Evolutionary conservation across 2,797 vertebrate species (phyloP).

Genomic region (Sebastiscus tertius): DNA sequence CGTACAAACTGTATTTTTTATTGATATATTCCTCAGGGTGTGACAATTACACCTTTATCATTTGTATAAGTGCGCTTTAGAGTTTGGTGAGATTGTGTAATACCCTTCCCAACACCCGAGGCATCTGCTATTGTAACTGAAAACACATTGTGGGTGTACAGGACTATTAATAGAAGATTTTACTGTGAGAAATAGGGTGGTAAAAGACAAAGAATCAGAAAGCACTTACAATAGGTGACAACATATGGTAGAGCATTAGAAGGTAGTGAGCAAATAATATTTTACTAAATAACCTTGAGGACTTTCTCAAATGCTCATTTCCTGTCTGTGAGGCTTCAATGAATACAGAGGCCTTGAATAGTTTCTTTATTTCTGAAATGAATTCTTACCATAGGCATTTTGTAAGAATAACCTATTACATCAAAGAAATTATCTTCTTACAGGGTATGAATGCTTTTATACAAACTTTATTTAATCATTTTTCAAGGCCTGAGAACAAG

Average conservation of each 20-base stretch:
- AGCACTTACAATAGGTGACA: neutral
- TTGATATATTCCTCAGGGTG: neutral
- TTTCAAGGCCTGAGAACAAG: neutral
- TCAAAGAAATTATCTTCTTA: neutral
- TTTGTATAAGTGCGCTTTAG: neutral
- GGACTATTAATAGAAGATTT: neutral
- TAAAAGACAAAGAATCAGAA: neutral
- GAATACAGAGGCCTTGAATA: neutral
- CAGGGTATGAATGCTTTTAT: neutral
- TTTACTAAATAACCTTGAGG: neutral
- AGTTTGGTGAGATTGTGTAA: neutral
- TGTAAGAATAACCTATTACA: neutral
- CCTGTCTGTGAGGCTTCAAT: neutral
- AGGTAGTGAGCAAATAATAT: neutral
- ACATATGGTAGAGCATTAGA: neutral
- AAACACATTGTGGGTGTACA: neutral
- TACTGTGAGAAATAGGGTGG: neutral
- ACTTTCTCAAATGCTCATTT: neutral
- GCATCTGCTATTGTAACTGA: neutral
- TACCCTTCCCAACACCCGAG: neutral
- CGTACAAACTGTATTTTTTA: neutral
- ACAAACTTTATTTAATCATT: neutral
- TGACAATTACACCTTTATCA: neutral
- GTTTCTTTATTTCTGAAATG: neutral
- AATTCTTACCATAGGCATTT: neutral